Evolutionary conservation across 2,888 invertebrate species (phyloP).

Genomic region (Onthophagus sagittarius): DNA sequence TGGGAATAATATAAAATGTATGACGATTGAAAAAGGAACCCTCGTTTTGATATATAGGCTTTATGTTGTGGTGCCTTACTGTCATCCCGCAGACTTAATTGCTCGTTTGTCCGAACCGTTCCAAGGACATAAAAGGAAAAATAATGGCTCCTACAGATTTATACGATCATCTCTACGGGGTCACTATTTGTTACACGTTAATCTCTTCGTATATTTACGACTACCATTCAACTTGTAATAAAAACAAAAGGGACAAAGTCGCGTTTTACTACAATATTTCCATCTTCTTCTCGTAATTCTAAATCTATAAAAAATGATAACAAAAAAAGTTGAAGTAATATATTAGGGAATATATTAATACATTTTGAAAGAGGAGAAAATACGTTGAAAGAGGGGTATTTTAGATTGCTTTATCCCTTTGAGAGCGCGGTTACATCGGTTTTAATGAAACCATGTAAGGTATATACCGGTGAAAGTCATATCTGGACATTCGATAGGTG

Average conservation of each 20-base stretch:
- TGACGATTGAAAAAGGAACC: background rate
- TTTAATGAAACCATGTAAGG: slow-evolving; percentile 36
- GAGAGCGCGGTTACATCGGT: slow-evolving; percentile 31
- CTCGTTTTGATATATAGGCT: background rate
- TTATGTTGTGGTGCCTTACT: background rate
- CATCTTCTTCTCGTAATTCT: background rate
- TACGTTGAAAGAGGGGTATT: slow-evolving; percentile 22
- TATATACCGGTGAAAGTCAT: slow-evolving; percentile 20
- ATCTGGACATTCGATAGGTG: background rate
- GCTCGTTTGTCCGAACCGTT: background rate
- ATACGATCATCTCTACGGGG: background rate
- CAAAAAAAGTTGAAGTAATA: too few species aligned
- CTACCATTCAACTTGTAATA: background rate
- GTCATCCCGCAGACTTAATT: background rate
- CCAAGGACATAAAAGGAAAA: background rate
- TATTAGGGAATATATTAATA: background rate
- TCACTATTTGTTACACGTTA: background rate
- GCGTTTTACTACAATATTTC: background rate
- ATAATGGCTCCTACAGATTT: background rate
- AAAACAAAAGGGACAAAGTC: background rate
- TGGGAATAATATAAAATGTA: background rate
- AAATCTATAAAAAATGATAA: too few species aligned
- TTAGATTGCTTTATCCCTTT: slow-evolving; percentile 38
- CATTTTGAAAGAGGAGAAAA: background rate
- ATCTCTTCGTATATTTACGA: background rate